phyloP scores from a whole-genome alignment of 2,797 vertebrate genomes.

The Novumbra hubbsi region DNA sequence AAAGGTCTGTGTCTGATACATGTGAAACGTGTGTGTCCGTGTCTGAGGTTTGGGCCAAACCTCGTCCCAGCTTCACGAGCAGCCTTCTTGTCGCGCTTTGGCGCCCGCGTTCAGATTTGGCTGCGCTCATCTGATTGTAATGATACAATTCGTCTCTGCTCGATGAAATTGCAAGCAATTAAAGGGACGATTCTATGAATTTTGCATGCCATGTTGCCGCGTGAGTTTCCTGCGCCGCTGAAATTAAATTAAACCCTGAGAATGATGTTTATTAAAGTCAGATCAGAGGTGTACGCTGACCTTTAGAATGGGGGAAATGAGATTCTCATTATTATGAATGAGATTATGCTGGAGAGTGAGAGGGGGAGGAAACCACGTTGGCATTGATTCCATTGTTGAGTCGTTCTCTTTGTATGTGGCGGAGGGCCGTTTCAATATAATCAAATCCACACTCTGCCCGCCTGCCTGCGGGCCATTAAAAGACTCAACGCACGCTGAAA shows the following conservation, averaged over 20 bases:
- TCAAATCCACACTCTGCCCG: slow-evolving; percentile 67
- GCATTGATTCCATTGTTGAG: slow-evolving; percentile 67
- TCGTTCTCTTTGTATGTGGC: slow-evolving; percentile 65
- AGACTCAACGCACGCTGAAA: slow-evolving; percentile 63
- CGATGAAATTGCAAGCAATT: slow-evolving; percentile 75
- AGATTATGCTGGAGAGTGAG: slow-evolving; percentile 67
- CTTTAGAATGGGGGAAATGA: slow-evolving; percentile 79
- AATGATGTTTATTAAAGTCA: slow-evolving; percentile 81
- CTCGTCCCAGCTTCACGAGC: not conserved
- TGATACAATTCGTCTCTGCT: slow-evolving; percentile 60
- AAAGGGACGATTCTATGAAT: slow-evolving; percentile 71
- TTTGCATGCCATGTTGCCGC: slow-evolving; percentile 59
- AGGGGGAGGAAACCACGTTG: slow-evolving; percentile 46
- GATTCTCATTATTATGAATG: slow-evolving; percentile 78
- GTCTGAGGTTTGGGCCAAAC: slow-evolving; percentile 26
- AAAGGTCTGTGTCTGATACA: slow-evolving; percentile 22
- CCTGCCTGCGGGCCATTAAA: slow-evolving; percentile 70
- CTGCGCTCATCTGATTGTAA: not conserved
- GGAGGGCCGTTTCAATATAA: slow-evolving; percentile 70
- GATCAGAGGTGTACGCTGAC: slow-evolving; percentile 79
- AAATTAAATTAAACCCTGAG: slow-evolving; percentile 78
- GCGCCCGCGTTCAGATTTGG: slow-evolving; percentile 11
- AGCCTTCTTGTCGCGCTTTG: slow-evolving; percentile 3
- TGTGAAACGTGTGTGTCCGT: slow-evolving; percentile 7
- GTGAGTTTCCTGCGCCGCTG: slow-evolving; percentile 68